These are phyloP conservation scores for Neogobius melanostomus DNA, from an alignment of 2,113 vertebrate species.

Conservation along the genomic window DNA sequence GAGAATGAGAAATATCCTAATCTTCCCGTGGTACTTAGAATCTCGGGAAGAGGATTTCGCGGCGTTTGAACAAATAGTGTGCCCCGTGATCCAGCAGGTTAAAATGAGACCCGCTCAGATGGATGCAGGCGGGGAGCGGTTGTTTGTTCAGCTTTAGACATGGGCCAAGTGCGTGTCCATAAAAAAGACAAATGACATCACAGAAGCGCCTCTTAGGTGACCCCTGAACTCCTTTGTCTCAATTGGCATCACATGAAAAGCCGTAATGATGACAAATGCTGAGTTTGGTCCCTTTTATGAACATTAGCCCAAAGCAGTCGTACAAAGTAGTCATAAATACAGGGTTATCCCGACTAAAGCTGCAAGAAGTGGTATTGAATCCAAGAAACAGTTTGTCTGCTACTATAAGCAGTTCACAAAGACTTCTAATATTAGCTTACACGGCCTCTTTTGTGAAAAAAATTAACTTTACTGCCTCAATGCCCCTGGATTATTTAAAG, in stretches of 20 bases:
- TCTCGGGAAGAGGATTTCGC: conserved; percentile 14
- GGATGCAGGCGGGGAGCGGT: conserved; percentile 18
- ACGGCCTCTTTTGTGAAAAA: too few species aligned
- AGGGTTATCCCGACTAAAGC: too few species aligned
- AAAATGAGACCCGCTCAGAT: conserved; percentile 3
- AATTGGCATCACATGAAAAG: not conserved
- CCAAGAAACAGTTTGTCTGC: too few species aligned
- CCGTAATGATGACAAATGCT: not conserved
- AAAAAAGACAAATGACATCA: not conserved
- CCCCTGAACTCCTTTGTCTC: not conserved
- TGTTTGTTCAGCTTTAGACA: conserved; percentile 22
- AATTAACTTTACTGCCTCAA: too few species aligned
- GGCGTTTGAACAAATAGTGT: conserved; percentile 21
- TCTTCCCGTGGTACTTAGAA: not conserved
- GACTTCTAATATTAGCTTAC: too few species aligned
- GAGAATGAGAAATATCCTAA: conserved; percentile 7
- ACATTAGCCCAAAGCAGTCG: not conserved
- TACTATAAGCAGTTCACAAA: too few species aligned
- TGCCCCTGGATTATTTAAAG: too few species aligned
- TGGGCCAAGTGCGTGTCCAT: conserved; percentile 15
- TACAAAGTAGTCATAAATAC: not conserved
- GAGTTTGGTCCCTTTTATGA: not conserved
- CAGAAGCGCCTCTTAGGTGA: not conserved
- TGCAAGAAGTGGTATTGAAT: too few species aligned
- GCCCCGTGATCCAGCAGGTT: conserved; percentile 22